Evolutionary conservation across 2,113 vertebrate genomes (phyloP), one percentile per base, ranked within the genome.

Genomic region (Rhadina sibilatrix): DNA sequence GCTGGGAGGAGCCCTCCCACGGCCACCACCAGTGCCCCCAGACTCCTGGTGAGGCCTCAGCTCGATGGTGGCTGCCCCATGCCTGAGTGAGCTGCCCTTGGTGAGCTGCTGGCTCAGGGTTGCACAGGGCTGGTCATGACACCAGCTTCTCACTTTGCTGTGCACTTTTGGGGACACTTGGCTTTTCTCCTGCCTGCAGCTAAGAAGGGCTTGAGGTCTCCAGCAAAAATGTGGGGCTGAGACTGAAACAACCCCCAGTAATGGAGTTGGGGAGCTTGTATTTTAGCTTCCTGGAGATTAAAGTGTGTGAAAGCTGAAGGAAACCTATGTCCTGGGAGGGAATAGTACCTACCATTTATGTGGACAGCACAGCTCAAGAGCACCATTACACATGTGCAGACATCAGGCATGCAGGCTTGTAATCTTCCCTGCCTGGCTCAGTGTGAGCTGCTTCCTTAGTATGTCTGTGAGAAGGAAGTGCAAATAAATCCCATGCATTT

Each of bases 51-150:
- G 1, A 57, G 56, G 25, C 11, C 53, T 37, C 42, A 53, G 24
- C 21, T 30, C 35, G 12, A 0, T 19, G 10, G 9, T 37, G 75
- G 31, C 37, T 60, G 23, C 35, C 42, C 14, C 15, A 5, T 38
- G 47, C 44, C 38, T 2, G 0, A 15, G 76, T 2, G 11, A 44
- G 38, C 14, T 33, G 40, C 22, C 40, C n/a, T 28, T 4, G 47
- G 12, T 25, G 63, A 56, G 22, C 63, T 16, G 15, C 46, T 15
- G 56, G 54, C 56, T 46, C 46, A 11, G 37, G 2, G 11, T 8
- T 24, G 40, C 17, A 4, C 23, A 1, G 52, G 61, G 49, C 47
- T 53, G 37, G 20, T 18, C 0, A 0, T 0, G 0, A 25, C 24
- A 1, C 35, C 0, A 2, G 24, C 46, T 50, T 64, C 84, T 69